A percentile compares a stretch with the other conserved stretches of the same genome.
Evolutionary conservation across 2,797 vertebrate species (phyloP).

Genomic region (Etheostoma nigrum): DNA sequence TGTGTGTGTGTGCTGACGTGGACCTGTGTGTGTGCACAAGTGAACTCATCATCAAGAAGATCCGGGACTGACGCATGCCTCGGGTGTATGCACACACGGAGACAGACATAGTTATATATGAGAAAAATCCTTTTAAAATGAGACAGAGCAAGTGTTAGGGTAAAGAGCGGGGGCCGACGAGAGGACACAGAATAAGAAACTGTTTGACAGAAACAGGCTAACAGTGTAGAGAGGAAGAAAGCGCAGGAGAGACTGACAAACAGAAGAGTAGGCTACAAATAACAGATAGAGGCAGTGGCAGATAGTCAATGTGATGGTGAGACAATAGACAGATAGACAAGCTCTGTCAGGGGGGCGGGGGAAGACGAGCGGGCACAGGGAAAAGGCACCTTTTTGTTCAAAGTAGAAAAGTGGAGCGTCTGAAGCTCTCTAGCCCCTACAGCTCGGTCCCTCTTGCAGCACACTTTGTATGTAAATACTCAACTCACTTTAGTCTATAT

Average conservation of each 20-base stretch:
- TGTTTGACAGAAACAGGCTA: constrained; percentile 73
- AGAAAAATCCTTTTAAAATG: constrained; percentile 59
- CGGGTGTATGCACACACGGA: constrained; percentile 15
- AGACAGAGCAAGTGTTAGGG: constrained; percentile 47
- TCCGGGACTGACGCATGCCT: constrained; percentile 34
- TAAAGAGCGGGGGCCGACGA: constrained; percentile 33
- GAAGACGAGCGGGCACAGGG: constrained; percentile 2
- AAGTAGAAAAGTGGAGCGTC: constrained; percentile 24
- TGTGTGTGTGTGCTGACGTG: background rate
- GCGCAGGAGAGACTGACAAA: constrained; percentile 57
- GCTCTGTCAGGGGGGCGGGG: constrained; percentile 31
- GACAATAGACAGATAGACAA: constrained; percentile 63
- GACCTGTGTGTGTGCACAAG: background rate
- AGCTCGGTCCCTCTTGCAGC: background rate
- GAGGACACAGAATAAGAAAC: constrained; percentile 41
- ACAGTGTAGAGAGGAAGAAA: constrained; percentile 47
- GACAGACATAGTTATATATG: constrained; percentile 38
- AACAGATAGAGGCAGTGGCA: constrained; percentile 69
- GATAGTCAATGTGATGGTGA: constrained; percentile 65
- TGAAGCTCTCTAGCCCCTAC: constrained; percentile 23
- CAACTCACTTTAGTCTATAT: constrained; percentile 7
- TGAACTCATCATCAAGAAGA: constrained; percentile 36
- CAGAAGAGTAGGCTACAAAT: constrained; percentile 51
- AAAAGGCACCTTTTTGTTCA: constrained; percentile 23
- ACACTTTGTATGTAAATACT: background rate